phyloP scores from a whole-genome alignment of 92 coral and sea anemone species.

The Epizoanthus rinbou region DNA sequence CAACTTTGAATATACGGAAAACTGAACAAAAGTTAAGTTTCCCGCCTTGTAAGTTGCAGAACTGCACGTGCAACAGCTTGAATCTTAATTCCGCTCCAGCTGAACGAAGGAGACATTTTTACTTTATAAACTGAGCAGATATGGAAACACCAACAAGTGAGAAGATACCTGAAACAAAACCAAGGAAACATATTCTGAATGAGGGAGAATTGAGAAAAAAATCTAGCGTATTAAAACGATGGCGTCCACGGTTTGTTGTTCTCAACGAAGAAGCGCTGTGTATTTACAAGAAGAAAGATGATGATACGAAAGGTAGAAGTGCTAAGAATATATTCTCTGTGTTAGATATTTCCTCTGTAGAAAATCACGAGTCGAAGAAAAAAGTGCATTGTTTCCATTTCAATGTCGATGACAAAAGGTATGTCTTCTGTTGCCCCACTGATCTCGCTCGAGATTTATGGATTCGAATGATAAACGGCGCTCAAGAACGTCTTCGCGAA shows the following conservation, averaged over 20 bases:
- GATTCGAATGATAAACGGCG: slow-evolving; percentile 79
- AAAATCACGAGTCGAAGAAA: slow-evolving; percentile 82
- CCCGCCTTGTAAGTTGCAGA: too few relatives aligned
- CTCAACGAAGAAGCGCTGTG: slow-evolving; percentile 78
- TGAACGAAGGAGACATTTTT: background rate
- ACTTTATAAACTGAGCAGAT: background rate
- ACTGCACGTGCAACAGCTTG: too few relatives aligned
- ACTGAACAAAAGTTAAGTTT: too few relatives aligned
- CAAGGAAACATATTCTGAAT: slow-evolving; percentile 61
- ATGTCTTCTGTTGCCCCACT: slow-evolving; percentile 72
- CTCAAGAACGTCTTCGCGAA: slow-evolving; percentile 68
- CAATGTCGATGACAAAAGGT: slow-evolving; percentile 67
- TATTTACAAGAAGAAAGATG: slow-evolving; percentile 88
- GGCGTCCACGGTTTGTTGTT: slow-evolving; percentile 85
- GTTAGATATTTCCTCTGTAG: slow-evolving; percentile 74
- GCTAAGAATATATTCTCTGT: slow-evolving; percentile 81
- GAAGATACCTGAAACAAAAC: slow-evolving; percentile 23
- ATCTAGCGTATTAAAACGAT: slow-evolving; percentile 74
- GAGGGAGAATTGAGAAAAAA: slow-evolving; percentile 88
- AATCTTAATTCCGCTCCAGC: background rate
- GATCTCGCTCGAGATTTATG: slow-evolving; percentile 86
- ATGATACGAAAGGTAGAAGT: slow-evolving; percentile 71
- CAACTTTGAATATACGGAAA: too few relatives aligned
- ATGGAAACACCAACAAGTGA: slow-evolving; percentile 32
- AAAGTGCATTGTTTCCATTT: slow-evolving; percentile 80